Percentiles rank a stretch among this genome's conserved stretches.
Conservation (phyloP, 2,888 invertebrate species). For the Penaeus monodon region DNA sequence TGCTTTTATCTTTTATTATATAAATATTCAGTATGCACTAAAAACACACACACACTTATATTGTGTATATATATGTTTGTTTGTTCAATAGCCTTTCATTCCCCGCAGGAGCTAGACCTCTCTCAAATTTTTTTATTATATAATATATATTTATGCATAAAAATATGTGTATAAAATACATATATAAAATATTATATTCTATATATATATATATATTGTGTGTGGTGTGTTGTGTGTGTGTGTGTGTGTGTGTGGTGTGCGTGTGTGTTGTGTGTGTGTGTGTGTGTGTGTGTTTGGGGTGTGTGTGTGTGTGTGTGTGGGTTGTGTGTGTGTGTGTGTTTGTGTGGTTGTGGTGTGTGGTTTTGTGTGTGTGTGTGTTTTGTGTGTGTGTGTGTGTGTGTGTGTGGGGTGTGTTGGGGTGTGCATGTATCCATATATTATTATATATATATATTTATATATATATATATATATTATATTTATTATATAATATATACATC, state of each 20-base stretch:
- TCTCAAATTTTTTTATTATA: no score
- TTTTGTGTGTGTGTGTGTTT: conserved; percentile 20
- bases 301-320: no score
- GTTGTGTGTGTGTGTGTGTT: no score
- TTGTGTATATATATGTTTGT: neutral
- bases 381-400: neutral
- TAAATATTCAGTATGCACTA: no score
- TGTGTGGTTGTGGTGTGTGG: neutral
- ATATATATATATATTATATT: conserved; percentile 27
- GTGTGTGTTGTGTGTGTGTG: no score
- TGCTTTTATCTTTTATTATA: no score
- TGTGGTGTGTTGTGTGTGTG: no score
- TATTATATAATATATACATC: conserved; percentile 20
- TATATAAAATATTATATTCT: neutral
- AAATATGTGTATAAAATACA: neutral
- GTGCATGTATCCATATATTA: conserved; percentile 17
- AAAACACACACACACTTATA: neutral
- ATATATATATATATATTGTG: no score
- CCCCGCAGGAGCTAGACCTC: no score
- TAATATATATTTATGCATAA: conserved; percentile 29
- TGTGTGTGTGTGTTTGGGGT: no score
- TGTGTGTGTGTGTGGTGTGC: no score
- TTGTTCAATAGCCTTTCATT: no score
- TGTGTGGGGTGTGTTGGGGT: conserved; percentile 22
- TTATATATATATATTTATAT: conserved; percentile 33